Evolutionary conservation across 2,888 invertebrate species (phyloP), one percentile per base, ranked within the genome.

Genomic region (Tricholauxania praeusta): DNA sequence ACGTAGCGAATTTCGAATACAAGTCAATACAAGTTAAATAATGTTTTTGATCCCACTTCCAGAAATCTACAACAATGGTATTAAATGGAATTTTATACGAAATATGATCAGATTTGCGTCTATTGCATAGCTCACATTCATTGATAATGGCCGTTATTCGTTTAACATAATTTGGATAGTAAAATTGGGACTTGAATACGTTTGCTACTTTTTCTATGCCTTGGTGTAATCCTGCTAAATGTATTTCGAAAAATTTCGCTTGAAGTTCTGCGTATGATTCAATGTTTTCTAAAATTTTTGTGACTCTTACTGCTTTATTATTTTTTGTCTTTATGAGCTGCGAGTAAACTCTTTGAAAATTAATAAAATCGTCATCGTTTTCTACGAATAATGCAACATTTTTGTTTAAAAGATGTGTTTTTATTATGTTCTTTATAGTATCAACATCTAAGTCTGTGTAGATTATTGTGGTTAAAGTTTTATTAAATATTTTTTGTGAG

Each of bases 101-200:
- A 12, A 74, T 74, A 28, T 76, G 74, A 47, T 78, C 74, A n/a
- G 22, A 53, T 66, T 78, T 78, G 39, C 72, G 76, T 1, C 17
- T n/a, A n/a, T 74, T 77, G 32, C 78, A 76, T 17, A 76, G 39
- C 60, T 75, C 75, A 51, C 73, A 76, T 10, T 49, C 57, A 49
- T 72, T 74, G 15, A 74, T 72, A 52, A 76, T 75, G 17, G 68
- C 70, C 22, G 71, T 49, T 12, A 74, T 72, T 71, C 75, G 70
- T 47, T 57, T 71, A 12, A 73, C 51, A 51, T 74, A 78, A 76
- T 73, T 74, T 2, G 72, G 74, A 8, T 74, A 75, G 62, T 73
- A 75, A 22, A 71, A 72, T 53, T 64, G 60, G 5, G 48, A 52
- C 32, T 49, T 67, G 53, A 75, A 76, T 49, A 47, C n/a, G n/a